Percentiles rank a stretch among this genome's conserved stretches.
These are phyloP conservation scores for Acleris laterana DNA, from an alignment of 2,888 invertebrate species.

Conservation along the genomic window DNA sequence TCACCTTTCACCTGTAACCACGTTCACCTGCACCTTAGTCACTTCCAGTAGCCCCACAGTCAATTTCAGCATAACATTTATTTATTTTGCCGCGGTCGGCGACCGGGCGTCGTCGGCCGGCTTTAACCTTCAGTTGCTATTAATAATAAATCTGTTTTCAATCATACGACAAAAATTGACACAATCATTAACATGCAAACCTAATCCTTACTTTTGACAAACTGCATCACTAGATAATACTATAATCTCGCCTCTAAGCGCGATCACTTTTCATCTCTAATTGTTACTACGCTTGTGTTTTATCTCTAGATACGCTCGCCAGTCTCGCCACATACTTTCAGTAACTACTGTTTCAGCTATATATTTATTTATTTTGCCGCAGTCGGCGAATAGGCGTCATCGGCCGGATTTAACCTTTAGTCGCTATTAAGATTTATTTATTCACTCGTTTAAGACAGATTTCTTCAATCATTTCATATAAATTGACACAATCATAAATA, in stretches of 20 bases:
- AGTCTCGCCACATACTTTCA: neutral
- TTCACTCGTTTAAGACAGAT: no score
- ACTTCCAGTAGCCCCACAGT: constrained; percentile 53
- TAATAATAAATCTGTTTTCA: neutral
- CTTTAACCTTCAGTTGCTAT: constrained; percentile 65
- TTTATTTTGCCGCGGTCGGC: constrained; percentile 48
- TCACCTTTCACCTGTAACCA: constrained; percentile 45
- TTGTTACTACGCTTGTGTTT: neutral
- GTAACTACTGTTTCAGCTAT: neutral
- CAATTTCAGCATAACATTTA: constrained; percentile 45
- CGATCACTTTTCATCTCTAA: neutral
- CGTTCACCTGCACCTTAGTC: constrained; percentile 30
- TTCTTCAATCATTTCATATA: no score
- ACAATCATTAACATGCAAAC: no score
- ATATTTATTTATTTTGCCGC: no score
- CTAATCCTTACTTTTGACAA: no score
- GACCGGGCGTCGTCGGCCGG: constrained; percentile 61
- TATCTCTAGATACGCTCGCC: neutral
- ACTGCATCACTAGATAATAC: no score
- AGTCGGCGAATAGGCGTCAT: constrained; percentile 30
- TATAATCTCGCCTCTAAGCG: neutral
- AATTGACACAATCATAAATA: no score
- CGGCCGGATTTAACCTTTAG: constrained; percentile 55
- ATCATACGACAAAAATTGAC: no score
- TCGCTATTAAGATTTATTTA: no score